phyloP scores from a whole-genome alignment of 2,888 invertebrate species.

The Sinhomidia bicolor region DNA sequence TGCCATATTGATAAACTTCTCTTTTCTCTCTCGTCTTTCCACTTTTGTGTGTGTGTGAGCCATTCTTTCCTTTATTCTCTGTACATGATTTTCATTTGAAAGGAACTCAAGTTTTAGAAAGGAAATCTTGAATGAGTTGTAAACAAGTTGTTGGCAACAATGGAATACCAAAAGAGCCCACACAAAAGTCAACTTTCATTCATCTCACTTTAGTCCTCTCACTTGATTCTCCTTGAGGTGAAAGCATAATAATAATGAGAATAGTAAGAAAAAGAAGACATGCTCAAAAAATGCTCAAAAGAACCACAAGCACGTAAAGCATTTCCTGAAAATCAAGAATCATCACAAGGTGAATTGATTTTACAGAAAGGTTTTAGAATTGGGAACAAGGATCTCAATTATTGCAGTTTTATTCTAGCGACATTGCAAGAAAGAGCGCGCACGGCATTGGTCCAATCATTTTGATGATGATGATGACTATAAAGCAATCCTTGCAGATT shows the following conservation, averaged over 20 bases:
- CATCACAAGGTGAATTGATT: not conserved
- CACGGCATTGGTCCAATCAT: conserved; percentile 33
- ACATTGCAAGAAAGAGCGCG: not conserved
- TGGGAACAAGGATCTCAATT: conserved; percentile 33
- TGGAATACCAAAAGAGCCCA: not conserved
- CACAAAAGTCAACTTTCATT: not conserved
- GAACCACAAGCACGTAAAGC: not conserved
- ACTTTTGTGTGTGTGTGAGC: too few relatives aligned
- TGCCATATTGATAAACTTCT: not conserved
- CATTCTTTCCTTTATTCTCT: not conserved
- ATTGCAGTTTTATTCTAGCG: not conserved
- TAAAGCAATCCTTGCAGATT: conserved; percentile 32
- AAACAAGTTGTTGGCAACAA: conserved; percentile 28
- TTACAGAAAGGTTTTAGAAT: conserved; percentile 20
- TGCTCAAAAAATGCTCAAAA: not conserved
- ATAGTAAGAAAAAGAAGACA: not conserved
- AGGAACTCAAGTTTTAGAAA: conserved; percentile 8
- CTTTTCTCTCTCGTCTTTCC: not conserved
- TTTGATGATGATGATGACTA: conserved; percentile 10
- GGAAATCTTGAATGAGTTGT: conserved; percentile 13
- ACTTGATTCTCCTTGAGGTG: not conserved
- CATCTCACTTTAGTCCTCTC: too few relatives aligned
- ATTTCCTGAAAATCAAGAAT: not conserved
- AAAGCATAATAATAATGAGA: conserved; percentile 9
- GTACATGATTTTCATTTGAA: conserved; percentile 20